phyloP scores from a whole-genome alignment of 92 coral and sea anemone species.

The Phymanthus crucifer region DNA sequence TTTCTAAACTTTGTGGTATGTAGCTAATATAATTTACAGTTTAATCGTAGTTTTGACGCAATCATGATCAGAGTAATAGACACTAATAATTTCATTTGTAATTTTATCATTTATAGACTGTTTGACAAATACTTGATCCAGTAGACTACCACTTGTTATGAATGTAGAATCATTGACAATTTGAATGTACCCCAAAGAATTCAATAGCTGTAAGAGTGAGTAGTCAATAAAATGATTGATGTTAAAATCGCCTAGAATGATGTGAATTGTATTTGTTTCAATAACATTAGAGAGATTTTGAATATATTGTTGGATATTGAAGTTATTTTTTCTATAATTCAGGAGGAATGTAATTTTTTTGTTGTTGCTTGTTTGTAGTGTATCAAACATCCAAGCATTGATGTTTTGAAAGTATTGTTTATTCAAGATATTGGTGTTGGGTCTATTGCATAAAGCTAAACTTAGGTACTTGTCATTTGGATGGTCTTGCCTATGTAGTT shows the following conservation, averaged over 20 bases:
- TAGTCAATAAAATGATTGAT: conserved; percentile 19
- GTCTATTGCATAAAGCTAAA: conserved; percentile 42
- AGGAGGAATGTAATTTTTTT: conserved; percentile 12
- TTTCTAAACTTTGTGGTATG: too few relatives aligned
- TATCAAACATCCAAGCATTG: conserved; percentile 36
- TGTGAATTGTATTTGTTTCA: conserved; percentile 18
- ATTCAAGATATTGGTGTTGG: not conserved
- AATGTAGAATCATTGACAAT: conserved; percentile 43
- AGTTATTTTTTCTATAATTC: conserved; percentile 23
- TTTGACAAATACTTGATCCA: conserved; percentile 41
- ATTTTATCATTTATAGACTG: conserved; percentile 15
- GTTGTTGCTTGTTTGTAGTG: not conserved
- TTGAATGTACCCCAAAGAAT: conserved; percentile 24
- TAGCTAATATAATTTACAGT: conserved; percentile 21
- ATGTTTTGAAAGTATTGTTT: conserved; percentile 14
- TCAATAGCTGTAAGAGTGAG: conserved; percentile 21
- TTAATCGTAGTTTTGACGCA: conserved; percentile 18
- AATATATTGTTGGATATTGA: conserved; percentile 22
- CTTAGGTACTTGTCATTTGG: conserved; percentile 31
- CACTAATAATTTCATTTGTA: conserved; percentile 18
- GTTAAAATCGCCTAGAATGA: conserved; percentile 31
- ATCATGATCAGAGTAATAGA: conserved; percentile 47
- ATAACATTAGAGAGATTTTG: conserved; percentile 14
- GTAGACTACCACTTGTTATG: conserved; percentile 39
- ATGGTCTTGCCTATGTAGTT: conserved; percentile 29